phyloP scores from a whole-genome alignment of 2,113 vertebrate genomes.

The Coryphaenoides rupestris region DNA sequence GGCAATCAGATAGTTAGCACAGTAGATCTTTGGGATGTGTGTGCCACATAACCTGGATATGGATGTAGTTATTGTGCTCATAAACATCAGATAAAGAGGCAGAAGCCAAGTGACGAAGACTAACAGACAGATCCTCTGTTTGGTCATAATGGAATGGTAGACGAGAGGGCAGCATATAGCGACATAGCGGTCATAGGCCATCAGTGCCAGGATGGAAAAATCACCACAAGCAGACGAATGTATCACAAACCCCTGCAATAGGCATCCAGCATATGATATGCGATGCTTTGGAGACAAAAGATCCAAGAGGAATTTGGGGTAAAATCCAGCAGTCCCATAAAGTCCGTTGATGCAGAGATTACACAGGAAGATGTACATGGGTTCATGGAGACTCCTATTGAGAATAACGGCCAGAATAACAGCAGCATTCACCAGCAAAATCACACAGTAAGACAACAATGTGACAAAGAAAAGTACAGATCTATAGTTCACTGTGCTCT shows the following conservation, averaged over 20 bases:
- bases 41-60: slow-evolving; percentile 29
- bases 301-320: background rate
- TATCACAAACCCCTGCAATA: background rate
- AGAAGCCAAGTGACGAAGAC: slow-evolving; percentile 30
- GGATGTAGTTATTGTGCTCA: slow-evolving; percentile 11
- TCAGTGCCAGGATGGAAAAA: background rate
- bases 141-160: slow-evolving; percentile 6
- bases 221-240: background rate
- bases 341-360: slow-evolving; percentile 1
- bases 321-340: background rate
- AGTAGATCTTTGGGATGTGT: slow-evolving; percentile 35
- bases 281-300: background rate
- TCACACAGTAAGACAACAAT: background rate
- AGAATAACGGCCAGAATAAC: background rate
- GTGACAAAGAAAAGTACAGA: background rate
- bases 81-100: slow-evolving; percentile 21
- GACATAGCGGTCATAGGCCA: slow-evolving; percentile 9
- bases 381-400: background rate
- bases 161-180: background rate
- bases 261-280: background rate
- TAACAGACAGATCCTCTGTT: slow-evolving; percentile 16
- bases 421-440: background rate
- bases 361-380: slow-evolving; percentile 1
- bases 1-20: slow-evolving; percentile 30
- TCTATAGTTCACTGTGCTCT: background rate